Evolutionary conservation across 2,888 invertebrate genomes (phyloP), one percentile per base, ranked within the genome.

Genomic region (Chrysolina americana): DNA sequence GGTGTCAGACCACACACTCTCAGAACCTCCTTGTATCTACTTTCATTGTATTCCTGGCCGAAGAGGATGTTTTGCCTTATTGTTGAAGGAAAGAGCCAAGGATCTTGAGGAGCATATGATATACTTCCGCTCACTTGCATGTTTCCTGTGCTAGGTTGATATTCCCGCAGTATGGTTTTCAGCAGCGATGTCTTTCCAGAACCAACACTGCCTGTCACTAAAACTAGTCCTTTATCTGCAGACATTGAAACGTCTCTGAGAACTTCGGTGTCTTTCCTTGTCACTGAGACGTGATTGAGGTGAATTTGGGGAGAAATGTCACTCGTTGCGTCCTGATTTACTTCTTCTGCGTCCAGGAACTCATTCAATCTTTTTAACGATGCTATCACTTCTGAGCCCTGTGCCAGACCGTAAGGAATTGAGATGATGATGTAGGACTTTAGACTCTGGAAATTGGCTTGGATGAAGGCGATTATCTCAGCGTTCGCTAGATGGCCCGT

Each of bases 161-260:
- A 83, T 44, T 86, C 86, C n/a, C 77, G 76, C 9, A 85, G 73
- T 9, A 86, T 81, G 4, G 81, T 78, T 78, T 85, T 84, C 23
- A 86, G 70, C 15, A 86, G 69, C 5, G 82, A 77, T 9, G 80
- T 82, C 75, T 86, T 86, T n/a, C 86, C 86, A 71, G 84, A 82
- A 3, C 85, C 86, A 17, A 93, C 92, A 2, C 90, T 89, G 13
- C 94, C 93, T 53, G 93, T 90, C 17, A 94, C 85, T 0, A 91
- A 90, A 50, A 89, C 85, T 6, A 91, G 77, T 56, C 89, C 84
- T 4, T 78, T 76, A 21, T 89, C 88, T 0, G 90, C 83, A 17
- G 85, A 83, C 41, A 90, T 74, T 9, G 87, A 88, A 4, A 91
- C 82, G 70, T 89, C 85, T 72, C 85, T 85, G 5, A 91, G 80